Evolutionary conservation across 2,888 invertebrate genomes (phyloP).

Genomic region (Stenodera caucasica): DNA sequence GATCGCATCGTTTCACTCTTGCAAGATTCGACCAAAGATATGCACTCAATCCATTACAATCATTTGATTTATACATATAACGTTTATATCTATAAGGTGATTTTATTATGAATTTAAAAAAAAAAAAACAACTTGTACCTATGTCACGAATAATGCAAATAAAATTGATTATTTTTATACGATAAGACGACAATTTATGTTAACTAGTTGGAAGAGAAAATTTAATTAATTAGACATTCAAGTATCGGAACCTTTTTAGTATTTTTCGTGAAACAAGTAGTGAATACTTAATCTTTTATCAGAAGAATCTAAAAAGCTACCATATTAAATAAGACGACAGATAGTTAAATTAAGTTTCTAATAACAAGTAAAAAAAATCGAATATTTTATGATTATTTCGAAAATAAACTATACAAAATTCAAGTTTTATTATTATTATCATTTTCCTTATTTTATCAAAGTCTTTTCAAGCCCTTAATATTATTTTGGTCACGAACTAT

Average conservation of each 20-base stretch:
- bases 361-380: too few relatives aligned
- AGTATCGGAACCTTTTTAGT: constrained; percentile 55
- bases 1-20: constrained; percentile 28
- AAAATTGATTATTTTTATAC: constrained; percentile 12
- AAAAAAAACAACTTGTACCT: background rate
- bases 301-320: constrained; percentile 28
- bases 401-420: too few relatives aligned
- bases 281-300: constrained; percentile 53
- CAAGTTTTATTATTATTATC: constrained; percentile 28
- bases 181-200: constrained; percentile 46
- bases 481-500: constrained; percentile 51
- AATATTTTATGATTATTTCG: too few relatives aligned
- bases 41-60: constrained; percentile 44
- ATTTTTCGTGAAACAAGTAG: constrained; percentile 55
- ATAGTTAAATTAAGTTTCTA: background rate
- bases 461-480: constrained; percentile 38
- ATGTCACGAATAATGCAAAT: background rate
- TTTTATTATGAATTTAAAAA: too few relatives aligned
- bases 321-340: background rate
- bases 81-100: constrained; percentile 17
- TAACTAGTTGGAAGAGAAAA: constrained; percentile 48
- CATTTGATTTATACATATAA: constrained; percentile 37
- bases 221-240: constrained; percentile 57
- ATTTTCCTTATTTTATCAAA: background rate
- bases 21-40: constrained; percentile 38